Evolutionary conservation across 2,797 vertebrate genomes (phyloP).

Genomic region (Hippocampus kuda): DNA sequence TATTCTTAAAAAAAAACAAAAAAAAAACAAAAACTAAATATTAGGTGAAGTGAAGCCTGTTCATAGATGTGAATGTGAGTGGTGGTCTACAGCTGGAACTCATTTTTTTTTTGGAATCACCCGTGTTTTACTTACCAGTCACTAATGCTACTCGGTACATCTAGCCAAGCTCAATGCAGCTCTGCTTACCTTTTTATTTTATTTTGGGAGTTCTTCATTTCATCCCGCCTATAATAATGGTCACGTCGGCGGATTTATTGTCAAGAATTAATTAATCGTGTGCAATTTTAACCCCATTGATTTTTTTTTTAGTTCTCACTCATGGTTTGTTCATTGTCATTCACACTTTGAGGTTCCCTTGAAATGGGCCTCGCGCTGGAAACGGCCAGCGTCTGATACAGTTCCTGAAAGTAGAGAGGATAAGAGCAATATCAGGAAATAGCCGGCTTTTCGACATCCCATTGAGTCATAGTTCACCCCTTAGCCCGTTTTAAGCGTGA

Average conservation of each 20-base stretch:
- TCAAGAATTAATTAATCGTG: too few relatives aligned
- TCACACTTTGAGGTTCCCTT: constrained; percentile 3
- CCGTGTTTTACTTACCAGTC: too few relatives aligned
- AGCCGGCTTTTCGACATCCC: constrained; percentile 3
- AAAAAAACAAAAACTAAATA: background rate
- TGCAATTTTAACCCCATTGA: too few relatives aligned
- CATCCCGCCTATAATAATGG: too few relatives aligned
- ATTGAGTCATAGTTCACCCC: background rate
- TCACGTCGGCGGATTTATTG: too few relatives aligned
- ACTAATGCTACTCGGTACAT: too few relatives aligned
- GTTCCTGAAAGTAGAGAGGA: background rate
- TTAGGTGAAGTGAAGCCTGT: background rate
- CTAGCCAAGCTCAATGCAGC: too few relatives aligned
- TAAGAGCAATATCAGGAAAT: constrained; percentile 6
- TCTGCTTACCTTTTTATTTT: too few relatives aligned
- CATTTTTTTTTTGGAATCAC: background rate
- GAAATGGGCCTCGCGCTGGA: constrained; percentile 9
- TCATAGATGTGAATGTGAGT: background rate
- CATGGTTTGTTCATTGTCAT: background rate
- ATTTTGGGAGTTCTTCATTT: too few relatives aligned
- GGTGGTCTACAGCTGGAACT: background rate
- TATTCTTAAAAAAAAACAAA: background rate
- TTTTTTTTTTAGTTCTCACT: too few relatives aligned
- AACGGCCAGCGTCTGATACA: background rate
- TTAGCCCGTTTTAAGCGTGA: background rate